phyloP scores from a whole-genome alignment of 2,888 invertebrate genomes.

The Pantelozetes paolii region DNA sequence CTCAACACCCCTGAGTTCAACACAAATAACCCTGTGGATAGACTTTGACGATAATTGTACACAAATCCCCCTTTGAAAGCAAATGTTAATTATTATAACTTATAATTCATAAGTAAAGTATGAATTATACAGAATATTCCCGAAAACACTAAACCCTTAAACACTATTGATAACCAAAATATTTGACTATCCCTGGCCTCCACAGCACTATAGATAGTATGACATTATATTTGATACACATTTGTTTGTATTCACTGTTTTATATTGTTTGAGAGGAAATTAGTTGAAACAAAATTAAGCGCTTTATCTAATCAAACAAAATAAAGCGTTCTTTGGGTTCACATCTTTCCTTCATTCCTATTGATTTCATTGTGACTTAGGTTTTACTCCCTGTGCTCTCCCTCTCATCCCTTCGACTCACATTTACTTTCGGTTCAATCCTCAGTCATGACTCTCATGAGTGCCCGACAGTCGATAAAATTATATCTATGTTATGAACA shows the following conservation, averaged over 20 bases:
- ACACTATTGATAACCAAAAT: no score
- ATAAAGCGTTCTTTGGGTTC: not conserved
- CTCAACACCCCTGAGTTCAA: no score
- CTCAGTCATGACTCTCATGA: not conserved
- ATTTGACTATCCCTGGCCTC: no score
- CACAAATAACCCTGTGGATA: no score
- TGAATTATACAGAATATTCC: no score
- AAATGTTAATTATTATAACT: no score
- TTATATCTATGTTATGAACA: not conserved
- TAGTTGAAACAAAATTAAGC: conserved; percentile 23
- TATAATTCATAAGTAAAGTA: no score
- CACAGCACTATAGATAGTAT: no score
- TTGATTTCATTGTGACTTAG: conserved; percentile 9
- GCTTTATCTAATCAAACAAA: conserved; percentile 25
- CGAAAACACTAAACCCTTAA: no score
- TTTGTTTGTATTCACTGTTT: not conserved
- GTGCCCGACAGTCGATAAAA: conserved; percentile 11
- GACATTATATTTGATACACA: not conserved
- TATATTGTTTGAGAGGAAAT: conserved; percentile 14
- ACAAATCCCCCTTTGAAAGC: no score
- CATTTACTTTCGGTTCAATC: conserved; percentile 12
- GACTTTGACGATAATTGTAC: no score
- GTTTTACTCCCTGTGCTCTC: not conserved
- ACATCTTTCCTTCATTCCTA: not conserved
- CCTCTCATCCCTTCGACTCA: not conserved